Conservation (phyloP, 2,113 vertebrate species). For the Lophotis ruficrista region DNA sequence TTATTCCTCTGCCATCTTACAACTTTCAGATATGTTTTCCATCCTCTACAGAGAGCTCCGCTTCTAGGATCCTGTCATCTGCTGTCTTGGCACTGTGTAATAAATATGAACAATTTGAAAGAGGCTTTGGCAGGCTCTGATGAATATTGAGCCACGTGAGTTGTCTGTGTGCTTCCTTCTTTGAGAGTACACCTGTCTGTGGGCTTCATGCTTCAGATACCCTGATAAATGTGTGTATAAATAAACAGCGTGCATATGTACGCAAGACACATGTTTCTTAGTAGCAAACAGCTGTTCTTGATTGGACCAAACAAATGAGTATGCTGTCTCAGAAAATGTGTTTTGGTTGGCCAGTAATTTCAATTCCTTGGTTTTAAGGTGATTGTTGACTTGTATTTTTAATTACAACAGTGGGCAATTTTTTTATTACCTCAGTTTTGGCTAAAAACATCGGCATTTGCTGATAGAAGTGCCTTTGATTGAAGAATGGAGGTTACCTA, state of each 20-base stretch:
- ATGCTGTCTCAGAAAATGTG: not conserved
- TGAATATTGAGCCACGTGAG: not conserved
- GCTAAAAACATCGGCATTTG: not conserved
- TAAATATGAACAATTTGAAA: not conserved
- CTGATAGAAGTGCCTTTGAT: not conserved
- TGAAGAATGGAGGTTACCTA: not conserved
- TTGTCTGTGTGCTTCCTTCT: not conserved
- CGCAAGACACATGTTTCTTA: not conserved
- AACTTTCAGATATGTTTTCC: not conserved
- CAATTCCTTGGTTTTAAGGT: not conserved
- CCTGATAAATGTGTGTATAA: not conserved
- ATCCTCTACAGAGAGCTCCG: not conserved
- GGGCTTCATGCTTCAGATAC: not conserved
- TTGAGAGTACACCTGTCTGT: constrained; percentile 17
- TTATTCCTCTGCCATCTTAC: not conserved
- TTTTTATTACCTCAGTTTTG: not conserved
- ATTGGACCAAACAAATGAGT: not conserved
- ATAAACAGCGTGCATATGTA: not conserved
- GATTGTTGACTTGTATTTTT: not conserved
- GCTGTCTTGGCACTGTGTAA: constrained; percentile 7
- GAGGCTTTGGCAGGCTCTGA: not conserved
- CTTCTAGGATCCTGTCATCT: not conserved
- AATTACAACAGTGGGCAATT: not conserved
- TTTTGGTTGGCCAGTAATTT: not conserved
- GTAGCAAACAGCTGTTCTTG: not conserved